A percentile compares a stretch with the other conserved stretches of the same genome.
These are phyloP conservation scores for Halcyon malimbica DNA, from an alignment of 2,113 vertebrate species.

Conservation along the genomic window DNA sequence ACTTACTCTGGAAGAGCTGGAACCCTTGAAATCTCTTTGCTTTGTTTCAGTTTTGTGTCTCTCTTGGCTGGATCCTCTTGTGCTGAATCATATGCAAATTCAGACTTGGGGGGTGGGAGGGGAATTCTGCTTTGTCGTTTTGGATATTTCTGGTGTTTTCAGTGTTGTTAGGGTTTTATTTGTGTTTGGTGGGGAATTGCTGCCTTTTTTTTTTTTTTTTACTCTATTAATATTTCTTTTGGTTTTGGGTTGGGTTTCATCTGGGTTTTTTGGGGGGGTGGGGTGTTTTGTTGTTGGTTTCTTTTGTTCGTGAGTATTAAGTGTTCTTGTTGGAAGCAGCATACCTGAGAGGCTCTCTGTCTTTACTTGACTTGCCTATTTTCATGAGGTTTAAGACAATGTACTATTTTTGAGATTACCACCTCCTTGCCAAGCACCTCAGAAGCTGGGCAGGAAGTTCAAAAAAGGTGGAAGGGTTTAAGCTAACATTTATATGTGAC, in stretches of 20 bases:
- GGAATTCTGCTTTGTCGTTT: rapidly evolving
- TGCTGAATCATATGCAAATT: background rate
- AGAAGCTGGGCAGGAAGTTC: background rate
- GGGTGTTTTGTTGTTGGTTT: background rate
- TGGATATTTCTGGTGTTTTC: background rate
- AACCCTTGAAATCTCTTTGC: background rate
- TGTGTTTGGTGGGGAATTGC: too few species aligned
- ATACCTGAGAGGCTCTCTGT: background rate
- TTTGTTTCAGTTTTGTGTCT: background rate
- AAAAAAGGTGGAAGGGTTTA: background rate
- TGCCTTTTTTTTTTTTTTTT: too few species aligned
- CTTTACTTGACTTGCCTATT: background rate
- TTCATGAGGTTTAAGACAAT: background rate
- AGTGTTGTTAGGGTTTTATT: background rate
- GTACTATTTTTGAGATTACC: slow-evolving; percentile 27
- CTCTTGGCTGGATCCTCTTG: background rate
- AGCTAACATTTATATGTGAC: background rate
- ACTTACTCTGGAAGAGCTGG: background rate
- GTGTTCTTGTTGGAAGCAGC: background rate
- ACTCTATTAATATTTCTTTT: background rate
- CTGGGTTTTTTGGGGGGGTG: background rate
- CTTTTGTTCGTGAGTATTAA: background rate
- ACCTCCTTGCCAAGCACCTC: background rate
- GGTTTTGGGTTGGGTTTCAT: background rate
- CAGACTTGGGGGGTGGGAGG: rapidly evolving